These are phyloP conservation scores for Lacanobia wlatinum DNA, from an alignment of 2,888 invertebrate species.

Conservation along the genomic window DNA sequence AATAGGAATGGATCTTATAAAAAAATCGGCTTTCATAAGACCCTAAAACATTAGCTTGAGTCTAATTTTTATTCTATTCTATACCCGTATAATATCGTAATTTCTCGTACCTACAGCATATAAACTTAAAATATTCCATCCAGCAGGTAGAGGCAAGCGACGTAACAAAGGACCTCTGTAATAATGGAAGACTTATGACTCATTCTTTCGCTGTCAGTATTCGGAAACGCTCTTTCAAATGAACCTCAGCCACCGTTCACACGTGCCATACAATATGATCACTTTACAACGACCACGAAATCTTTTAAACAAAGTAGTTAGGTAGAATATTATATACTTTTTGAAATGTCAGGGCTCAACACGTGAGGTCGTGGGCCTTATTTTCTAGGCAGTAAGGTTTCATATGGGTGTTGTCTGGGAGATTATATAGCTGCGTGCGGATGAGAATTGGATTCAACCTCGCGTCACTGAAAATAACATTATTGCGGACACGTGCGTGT, in stretches of 20 bases:
- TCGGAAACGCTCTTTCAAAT: constrained; percentile 70
- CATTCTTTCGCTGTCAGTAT: constrained; percentile 74
- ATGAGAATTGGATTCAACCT: constrained; percentile 82
- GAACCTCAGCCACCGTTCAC: constrained; percentile 69
- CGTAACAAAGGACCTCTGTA: constrained; percentile 70
- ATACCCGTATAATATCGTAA: constrained; percentile 2
- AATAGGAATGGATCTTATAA: too few relatives aligned
- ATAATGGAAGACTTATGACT: constrained; percentile 75
- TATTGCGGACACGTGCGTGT: constrained; percentile 80
- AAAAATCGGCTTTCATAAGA: neutral
- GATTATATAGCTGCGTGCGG: constrained; percentile 85
- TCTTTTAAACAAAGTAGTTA: constrained; percentile 60
- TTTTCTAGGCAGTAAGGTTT: constrained; percentile 81
- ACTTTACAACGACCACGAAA: constrained; percentile 61
- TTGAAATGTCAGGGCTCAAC: constrained; percentile 55
- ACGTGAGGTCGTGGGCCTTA: constrained; percentile 68
- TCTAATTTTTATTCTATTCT: constrained; percentile 8
- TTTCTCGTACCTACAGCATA: constrained; percentile 32
- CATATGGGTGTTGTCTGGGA: constrained; percentile 74
- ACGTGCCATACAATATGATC: constrained; percentile 68
- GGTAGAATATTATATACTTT: constrained; percentile 48
- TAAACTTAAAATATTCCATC: constrained; percentile 57
- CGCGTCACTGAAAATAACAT: constrained; percentile 85
- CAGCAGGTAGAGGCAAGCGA: constrained; percentile 72
- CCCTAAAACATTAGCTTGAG: neutral